phyloP scores from a whole-genome alignment of 1,140 invertebrate genomes.

The Macrobrachium nipponense region DNA sequence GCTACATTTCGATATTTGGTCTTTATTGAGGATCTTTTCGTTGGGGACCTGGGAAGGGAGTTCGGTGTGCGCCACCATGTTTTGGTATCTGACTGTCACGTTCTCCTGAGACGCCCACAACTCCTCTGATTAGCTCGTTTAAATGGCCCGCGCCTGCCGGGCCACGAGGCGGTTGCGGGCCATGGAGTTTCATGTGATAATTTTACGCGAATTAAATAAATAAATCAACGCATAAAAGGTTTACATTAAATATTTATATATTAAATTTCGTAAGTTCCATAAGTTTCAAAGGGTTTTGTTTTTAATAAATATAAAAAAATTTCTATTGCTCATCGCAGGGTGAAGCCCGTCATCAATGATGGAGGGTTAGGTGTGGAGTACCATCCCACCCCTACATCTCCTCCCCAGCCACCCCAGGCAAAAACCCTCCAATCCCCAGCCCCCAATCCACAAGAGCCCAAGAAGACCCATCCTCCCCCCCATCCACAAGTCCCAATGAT shows the following conservation, averaged over 20 bases:
- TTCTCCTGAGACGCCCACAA: constrained; percentile 12
- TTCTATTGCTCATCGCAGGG: background rate
- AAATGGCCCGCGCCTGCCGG: constrained; percentile 27
- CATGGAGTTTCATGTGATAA: no score
- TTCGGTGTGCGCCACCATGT: constrained; percentile 57
- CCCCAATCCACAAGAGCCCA: no score
- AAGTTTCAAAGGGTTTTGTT: background rate
- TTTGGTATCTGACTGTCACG: constrained; percentile 12
- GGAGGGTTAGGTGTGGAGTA: no score
- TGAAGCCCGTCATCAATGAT: constrained; percentile 2
- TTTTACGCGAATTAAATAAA: no score
- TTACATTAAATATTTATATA: no score
- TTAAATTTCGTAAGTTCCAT: no score
- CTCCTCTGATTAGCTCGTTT: constrained; percentile 31
- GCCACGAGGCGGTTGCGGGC: background rate
- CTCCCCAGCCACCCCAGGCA: no score
- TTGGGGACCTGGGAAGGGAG: constrained; percentile 35
- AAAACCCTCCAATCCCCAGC: no score
- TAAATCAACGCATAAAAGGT: no score
- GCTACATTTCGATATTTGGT: constrained; percentile 11
- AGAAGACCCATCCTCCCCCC: no score
- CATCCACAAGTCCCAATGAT: no score
- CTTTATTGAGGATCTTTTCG: constrained; percentile 35
- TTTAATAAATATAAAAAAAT: background rate
- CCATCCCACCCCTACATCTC: no score